Evolutionary conservation across 2,797 vertebrate genomes (phyloP).

Genomic region (Salmo trutta): DNA sequence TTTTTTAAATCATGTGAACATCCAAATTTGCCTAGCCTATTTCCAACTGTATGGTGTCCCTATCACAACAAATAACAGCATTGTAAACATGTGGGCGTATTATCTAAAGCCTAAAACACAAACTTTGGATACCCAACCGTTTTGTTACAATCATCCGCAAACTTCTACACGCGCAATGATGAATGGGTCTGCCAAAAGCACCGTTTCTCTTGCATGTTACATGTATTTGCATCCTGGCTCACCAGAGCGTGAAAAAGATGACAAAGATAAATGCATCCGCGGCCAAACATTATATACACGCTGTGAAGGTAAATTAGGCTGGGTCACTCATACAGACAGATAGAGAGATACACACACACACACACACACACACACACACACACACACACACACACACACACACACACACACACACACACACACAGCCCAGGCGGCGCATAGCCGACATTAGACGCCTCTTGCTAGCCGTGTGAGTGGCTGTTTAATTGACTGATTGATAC

Average conservation of each 20-base stretch:
- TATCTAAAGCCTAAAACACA: neutral
- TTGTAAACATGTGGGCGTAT: neutral
- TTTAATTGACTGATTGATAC: slow-evolving; percentile 85
- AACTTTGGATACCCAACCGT: neutral
- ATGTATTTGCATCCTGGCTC: slow-evolving; percentile 1
- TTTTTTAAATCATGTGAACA: neutral
- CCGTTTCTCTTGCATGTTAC: neutral
- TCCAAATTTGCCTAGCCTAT: neutral
- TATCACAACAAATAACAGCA: neutral
- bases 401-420: slow-evolving; percentile 33
- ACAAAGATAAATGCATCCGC: slow-evolving; percentile 39
- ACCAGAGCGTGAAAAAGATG: slow-evolving; percentile 16
- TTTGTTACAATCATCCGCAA: neutral
- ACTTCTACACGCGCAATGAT: neutral
- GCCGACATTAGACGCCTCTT: slow-evolving; percentile 45
- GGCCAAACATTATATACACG: slow-evolving; percentile 28
- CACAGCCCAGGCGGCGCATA: slow-evolving; percentile 34
- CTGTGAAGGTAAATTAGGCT: slow-evolving; percentile 53
- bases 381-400: slow-evolving; percentile 41
- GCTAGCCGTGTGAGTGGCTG: slow-evolving; percentile 68
- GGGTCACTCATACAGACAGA: slow-evolving; percentile 40
- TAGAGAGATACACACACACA: slow-evolving; percentile 41
- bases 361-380: slow-evolving; percentile 39
- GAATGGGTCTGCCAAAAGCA: neutral
- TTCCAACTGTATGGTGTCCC: neutral